Evolutionary conservation across 2,888 invertebrate genomes (phyloP).

Genomic region (Strigamia crassipes): DNA sequence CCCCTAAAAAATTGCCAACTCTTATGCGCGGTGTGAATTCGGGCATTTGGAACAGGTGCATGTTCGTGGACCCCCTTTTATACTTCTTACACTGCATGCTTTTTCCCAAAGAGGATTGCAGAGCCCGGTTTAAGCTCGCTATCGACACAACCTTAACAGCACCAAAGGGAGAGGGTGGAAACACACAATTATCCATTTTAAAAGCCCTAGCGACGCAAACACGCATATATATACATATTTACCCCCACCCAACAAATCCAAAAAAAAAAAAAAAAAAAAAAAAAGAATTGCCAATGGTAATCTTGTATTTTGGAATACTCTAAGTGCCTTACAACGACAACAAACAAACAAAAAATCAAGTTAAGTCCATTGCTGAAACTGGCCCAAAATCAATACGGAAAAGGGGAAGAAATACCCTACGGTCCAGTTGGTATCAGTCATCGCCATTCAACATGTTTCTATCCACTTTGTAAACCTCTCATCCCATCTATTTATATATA

Average conservation of each 20-base stretch:
- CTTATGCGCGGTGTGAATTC: conserved; percentile 44
- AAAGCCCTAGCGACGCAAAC: conserved; percentile 37
- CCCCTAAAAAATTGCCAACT: conserved; percentile 13
- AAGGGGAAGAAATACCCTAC: background rate
- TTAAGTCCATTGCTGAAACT: background rate
- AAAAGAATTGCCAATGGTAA: background rate
- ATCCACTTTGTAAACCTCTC: background rate
- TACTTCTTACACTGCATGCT: conserved; percentile 22
- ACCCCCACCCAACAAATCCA: background rate
- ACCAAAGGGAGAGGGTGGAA: background rate
- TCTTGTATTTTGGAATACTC: background rate
- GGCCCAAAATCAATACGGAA: background rate
- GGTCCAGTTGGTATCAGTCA: background rate
- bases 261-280: background rate
- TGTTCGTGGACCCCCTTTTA: background rate
- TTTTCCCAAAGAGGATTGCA: conserved; percentile 46
- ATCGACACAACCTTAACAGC: conserved; percentile 46
- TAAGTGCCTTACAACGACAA: background rate
- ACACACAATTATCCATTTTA: conserved; percentile 46
- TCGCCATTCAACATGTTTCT: background rate
- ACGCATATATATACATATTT: background rate
- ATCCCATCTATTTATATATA: background rate
- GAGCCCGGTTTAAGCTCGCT: conserved; percentile 46
- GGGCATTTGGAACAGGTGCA: conserved; percentile 47
- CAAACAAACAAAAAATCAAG: background rate